These are phyloP conservation scores for Tachyglossus aculeatus DNA, from an alignment of 2,797 vertebrate species.

Conservation along the genomic window DNA sequence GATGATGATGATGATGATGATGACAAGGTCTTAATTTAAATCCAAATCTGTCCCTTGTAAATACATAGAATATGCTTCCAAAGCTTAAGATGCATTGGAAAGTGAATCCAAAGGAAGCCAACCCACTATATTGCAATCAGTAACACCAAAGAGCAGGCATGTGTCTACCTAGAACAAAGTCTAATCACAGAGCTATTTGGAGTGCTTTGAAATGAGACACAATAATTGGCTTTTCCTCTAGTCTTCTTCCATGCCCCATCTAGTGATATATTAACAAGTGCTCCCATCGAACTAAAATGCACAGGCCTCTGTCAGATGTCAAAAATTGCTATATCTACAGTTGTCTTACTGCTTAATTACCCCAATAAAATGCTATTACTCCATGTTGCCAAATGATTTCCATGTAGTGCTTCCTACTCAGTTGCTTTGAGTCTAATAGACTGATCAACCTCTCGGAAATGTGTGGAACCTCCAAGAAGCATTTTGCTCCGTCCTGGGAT, in stretches of 20 bases:
- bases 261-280: not conserved
- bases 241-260: not conserved
- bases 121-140: too few relatives aligned
- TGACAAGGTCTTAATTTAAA: too few relatives aligned
- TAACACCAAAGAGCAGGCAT: not conserved
- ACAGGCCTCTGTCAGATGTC: not conserved
- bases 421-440: not conserved
- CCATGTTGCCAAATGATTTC: not conserved
- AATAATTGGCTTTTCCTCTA: not conserved
- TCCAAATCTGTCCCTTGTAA: too few relatives aligned
- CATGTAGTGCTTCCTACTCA: not conserved
- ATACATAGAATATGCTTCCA: too few relatives aligned
- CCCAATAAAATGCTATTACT: not conserved
- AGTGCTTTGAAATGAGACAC: not conserved
- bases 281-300: not conserved
- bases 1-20: not conserved
- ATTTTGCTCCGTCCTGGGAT: not conserved
- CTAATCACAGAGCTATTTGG: not conserved
- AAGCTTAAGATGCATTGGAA: too few relatives aligned
- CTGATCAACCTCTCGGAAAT: not conserved
- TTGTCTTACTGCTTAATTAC: not conserved
- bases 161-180: not conserved
- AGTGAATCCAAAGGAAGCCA: too few relatives aligned
- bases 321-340: not conserved
- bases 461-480: not conserved